A percentile compares a stretch with the other conserved stretches of the same genome.
phyloP scores from a whole-genome alignment of 2,797 vertebrate genomes.

The Tangara arthus region DNA sequence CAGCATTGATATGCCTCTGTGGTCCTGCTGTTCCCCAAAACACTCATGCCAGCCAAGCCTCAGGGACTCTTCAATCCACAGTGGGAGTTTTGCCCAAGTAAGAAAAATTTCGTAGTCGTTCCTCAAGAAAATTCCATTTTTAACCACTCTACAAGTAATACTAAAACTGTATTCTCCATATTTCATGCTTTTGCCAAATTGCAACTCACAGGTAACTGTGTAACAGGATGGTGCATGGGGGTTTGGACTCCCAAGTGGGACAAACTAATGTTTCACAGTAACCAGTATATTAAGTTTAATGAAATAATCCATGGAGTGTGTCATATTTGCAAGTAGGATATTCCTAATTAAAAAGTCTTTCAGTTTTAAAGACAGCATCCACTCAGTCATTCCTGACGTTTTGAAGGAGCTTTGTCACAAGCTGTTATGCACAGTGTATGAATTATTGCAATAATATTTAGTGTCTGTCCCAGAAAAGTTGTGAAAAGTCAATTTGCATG shows the following conservation, averaged over 20 bases:
- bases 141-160: not conserved
- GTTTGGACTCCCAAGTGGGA: not conserved
- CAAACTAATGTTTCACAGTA: not conserved
- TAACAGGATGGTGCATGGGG: not conserved
- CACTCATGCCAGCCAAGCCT: not conserved
- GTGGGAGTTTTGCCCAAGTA: not conserved
- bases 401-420: not conserved
- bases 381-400: not conserved
- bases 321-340: not conserved
- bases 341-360: not conserved
- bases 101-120: not conserved
- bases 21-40: not conserved
- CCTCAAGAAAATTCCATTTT: not conserved
- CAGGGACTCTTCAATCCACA: not conserved
- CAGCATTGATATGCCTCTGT: rapidly evolving
- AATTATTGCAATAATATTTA: not conserved
- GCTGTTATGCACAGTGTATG: not conserved
- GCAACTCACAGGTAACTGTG: not conserved
- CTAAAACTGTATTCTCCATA: not conserved
- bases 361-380: not conserved
- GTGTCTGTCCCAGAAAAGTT: not conserved
- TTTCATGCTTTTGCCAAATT: not conserved
- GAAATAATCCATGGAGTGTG: not conserved
- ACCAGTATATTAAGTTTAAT: not conserved
- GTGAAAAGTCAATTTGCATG: not conserved